phyloP scores from a whole-genome alignment of 2,888 invertebrate species.

The Neoscelio sp. region DNA sequence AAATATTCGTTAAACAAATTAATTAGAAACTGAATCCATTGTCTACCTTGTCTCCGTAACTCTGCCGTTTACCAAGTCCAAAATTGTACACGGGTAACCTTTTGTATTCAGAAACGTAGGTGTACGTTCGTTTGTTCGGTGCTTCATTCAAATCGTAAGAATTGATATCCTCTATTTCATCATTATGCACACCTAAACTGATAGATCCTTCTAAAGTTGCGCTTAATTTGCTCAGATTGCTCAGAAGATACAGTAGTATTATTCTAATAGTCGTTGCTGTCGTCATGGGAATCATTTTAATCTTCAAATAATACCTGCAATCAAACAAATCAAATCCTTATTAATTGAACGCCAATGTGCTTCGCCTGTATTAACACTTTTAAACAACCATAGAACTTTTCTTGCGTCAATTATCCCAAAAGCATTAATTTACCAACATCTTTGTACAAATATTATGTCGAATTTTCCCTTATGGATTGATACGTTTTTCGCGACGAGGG shows the following conservation, averaged over 20 bases:
- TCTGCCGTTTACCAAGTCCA: slow-evolving; percentile 79
- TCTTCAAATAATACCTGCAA: slow-evolving; percentile 11
- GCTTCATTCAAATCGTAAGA: slow-evolving; percentile 21
- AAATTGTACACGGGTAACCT: slow-evolving; percentile 85
- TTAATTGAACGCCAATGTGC: too few species aligned
- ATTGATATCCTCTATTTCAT: slow-evolving; percentile 37
- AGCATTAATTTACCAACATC: too few species aligned
- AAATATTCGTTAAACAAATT: too few species aligned
- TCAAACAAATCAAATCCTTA: slow-evolving; percentile 7
- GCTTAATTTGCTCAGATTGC: slow-evolving; percentile 68
- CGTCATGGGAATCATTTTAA: slow-evolving; percentile 33
- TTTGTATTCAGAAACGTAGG: slow-evolving; percentile 87
- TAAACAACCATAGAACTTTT: too few species aligned
- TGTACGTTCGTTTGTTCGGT: slow-evolving; percentile 84
- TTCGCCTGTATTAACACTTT: too few species aligned
- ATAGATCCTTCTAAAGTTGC: slow-evolving; percentile 72
- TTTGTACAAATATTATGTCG: too few species aligned
- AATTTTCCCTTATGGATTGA: too few species aligned
- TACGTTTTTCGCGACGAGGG: too few species aligned
- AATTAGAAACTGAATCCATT: too few species aligned
- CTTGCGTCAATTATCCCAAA: too few species aligned
- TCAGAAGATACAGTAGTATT: slow-evolving; percentile 70
- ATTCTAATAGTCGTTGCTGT: slow-evolving; percentile 58
- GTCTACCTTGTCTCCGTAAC: slow-evolving; percentile 81
- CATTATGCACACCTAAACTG: slow-evolving; percentile 20